Base-by-base conservation (phyloP, 1,140 invertebrate species). In the Polypedilum pembai region DNA sequence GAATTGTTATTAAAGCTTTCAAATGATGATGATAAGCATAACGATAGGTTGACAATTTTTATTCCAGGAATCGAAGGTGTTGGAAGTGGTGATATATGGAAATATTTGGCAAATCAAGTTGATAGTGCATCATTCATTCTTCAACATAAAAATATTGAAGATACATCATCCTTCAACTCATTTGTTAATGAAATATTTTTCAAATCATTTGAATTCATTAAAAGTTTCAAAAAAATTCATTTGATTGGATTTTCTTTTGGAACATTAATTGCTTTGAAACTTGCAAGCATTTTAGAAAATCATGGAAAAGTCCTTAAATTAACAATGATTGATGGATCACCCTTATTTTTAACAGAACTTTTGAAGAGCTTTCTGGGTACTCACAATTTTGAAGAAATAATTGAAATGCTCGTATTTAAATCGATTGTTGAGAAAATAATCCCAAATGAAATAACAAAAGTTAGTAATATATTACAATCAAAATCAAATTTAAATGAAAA, bases 51-150 rank as follows among this genome's bases (percentile, higher is more conserved):
- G 83, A 90, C 76, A 92, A 94, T 80, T 85, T 93, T 76, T 81
- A 94, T 65, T 18, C 93, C 93, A 74, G 92, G 93, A 18, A 83
- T 95, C 65, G 94, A 95, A 85, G 93, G 92, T 17, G 86, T 87
- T 73, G 86, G 87, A 8, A n/a, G n/a, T 5, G 80, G 81, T 73
- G 75, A 78, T 20, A 77, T 79, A 0, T 82, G 81, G 81, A 78
- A 80, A 10, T 76, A 77, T 41, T 75, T 82, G 40, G 80, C 79
- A 0, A 74, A 74, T 0, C 33, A 20, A 4, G 40, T 83, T 10
- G 73, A 77, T 17, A 78, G 77, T 63, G 75, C 75, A 7, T 75
- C 78, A 12, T 75, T 75, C 40, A 74, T 81, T 8, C 41, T 81
- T 40, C 80, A 82, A 63, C 75, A 41, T 3, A 56, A 56, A 15